These are phyloP conservation scores for Lamprotornis superbus DNA, from an alignment of 2,113 vertebrate genomes.

Conservation along the genomic window DNA sequence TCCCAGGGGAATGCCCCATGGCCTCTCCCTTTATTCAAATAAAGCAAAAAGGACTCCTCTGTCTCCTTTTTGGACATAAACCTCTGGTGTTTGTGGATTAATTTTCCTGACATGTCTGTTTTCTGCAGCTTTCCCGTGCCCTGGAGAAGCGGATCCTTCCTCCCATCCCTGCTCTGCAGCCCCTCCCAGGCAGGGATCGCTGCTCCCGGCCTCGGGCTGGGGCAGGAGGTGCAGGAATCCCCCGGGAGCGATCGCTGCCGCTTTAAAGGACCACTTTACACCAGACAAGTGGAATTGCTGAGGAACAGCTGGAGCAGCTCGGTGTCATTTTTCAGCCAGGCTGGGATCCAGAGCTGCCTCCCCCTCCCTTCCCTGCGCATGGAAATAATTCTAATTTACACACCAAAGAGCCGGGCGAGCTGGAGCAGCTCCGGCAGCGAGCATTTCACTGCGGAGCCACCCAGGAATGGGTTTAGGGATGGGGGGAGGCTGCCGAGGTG, in stretches of 20 bases:
- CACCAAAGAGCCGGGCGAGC: not conserved
- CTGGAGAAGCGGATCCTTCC: not conserved
- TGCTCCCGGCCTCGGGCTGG: not conserved
- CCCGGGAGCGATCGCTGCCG: fast-evolving
- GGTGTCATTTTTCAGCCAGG: not conserved
- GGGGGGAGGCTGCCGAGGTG: not conserved
- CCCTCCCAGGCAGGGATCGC: not conserved
- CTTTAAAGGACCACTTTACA: not conserved
- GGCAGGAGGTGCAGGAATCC: not conserved
- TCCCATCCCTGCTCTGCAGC: not conserved
- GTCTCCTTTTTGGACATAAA: no score
- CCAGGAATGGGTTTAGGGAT: not conserved
- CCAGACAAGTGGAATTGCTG: fast-evolving
- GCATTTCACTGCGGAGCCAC: not conserved
- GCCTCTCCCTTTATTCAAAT: no score
- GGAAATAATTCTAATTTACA: not conserved
- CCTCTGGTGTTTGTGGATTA: no score
- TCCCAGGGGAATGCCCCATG: no score
- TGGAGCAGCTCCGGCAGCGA: not conserved
- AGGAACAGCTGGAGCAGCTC: not conserved
- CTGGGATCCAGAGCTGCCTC: not conserved
- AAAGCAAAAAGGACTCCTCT: no score
- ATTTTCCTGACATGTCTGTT: no score
- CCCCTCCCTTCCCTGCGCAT: not conserved
- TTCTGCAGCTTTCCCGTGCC: not conserved